Base-by-base conservation (phyloP, 2,888 invertebrate genomes). In the Eupithecia dodoneata region DNA sequence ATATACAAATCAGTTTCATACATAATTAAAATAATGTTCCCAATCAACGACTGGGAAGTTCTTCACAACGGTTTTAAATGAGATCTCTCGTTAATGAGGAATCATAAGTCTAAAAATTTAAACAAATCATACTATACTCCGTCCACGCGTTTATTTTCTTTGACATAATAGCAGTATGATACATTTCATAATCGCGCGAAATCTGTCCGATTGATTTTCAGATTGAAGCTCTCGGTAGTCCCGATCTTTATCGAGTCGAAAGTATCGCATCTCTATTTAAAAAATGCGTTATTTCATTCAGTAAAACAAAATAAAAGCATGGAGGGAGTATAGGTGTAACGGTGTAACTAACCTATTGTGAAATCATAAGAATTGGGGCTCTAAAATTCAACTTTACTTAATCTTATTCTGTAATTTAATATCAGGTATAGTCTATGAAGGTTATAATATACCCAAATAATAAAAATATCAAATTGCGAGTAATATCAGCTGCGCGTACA, bases 281-380 rank as follows among this genome's bases (percentile, higher is more conserved):
- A 30, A 30, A 30, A 30, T 30, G 30, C 30, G 30, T 30, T 49
- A 0, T 3, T 49, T 4, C 13, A 49, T 52, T 52, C 15, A 15
- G 52, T 52, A 13, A 52, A 52, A 52, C 5, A 4, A 42, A 13
- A 10, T 41, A 65, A 41, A 30, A 41, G 52, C 52, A 52, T 52
- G 52, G 15, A 15, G 15, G 4, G 15, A 52, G 15, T 52, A 52
- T 2, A 18, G 10, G 59, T 55, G 15, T 59, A 18, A 18, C 7
- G 59, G 13, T 69, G 45, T 30, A 70, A 70, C 18, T 47, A 70
- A 70, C 47, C 5, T 70, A 70, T 49, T 49, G 47, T 47, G 13
- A 70, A 70, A 70, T 70, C 70, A 70, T 70, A 70, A 70, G 70
- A 70, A 30, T 30, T 70, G 70, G 70, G 70, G 70, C 70, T 70